A percentile compares a stretch with the other conserved stretches of the same genome.
Evolutionary conservation across 2,888 invertebrate genomes (phyloP).

Genomic region (Acronicta aceris): DNA sequence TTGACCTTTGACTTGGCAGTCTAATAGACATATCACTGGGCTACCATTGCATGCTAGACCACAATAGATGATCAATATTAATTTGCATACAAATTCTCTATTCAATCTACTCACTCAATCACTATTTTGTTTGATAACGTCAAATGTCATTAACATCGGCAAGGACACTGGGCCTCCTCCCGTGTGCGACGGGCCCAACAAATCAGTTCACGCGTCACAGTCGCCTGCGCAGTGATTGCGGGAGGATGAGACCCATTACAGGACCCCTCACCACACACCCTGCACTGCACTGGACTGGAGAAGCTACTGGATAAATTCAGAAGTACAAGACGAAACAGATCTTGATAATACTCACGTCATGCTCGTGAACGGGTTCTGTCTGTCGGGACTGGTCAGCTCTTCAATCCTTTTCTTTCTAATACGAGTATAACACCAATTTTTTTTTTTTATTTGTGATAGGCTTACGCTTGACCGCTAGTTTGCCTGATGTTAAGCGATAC

Average conservation of each 20-base stretch:
- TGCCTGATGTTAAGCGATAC: too few species aligned
- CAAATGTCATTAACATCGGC: constrained; percentile 5
- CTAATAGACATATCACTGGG: too few species aligned
- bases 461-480: too few species aligned
- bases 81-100: neutral
- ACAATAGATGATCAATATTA: constrained; percentile 1
- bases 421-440: too few species aligned
- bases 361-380: too few species aligned
- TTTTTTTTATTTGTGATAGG: too few species aligned
- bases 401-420: too few species aligned
- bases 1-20: too few species aligned
- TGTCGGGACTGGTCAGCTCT: too few species aligned
- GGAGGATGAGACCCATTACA: constrained; percentile 82
- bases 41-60: neutral
- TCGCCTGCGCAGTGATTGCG: constrained; percentile 83
- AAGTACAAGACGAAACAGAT: constrained; percentile 15
- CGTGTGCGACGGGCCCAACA: constrained; percentile 61
- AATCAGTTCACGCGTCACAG: constrained; percentile 79
- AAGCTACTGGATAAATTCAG: neutral
- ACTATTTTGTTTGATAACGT: neutral
- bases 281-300: constrained; percentile 8
- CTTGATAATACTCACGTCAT: neutral
- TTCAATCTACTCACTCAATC: neutral
- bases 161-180: constrained; percentile 43
- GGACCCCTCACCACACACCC: constrained; percentile 69